These are phyloP conservation scores for Schmidtea mediterranea DNA, from an alignment of 1,140 invertebrate genomes.

Conservation along the genomic window DNA sequence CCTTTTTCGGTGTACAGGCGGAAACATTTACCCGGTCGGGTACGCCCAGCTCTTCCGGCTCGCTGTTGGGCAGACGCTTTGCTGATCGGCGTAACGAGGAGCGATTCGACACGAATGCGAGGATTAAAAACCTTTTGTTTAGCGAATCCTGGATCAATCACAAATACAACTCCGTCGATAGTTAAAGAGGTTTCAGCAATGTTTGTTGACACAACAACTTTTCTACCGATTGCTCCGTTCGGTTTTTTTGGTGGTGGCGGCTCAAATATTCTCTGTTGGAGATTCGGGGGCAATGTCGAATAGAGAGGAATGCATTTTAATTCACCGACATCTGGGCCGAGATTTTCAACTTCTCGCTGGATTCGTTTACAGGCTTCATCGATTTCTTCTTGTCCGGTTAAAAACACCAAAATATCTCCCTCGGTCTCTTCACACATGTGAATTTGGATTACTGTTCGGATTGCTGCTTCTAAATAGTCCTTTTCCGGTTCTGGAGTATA, in stretches of 20 bases:
- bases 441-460: slow-evolving; percentile 90
- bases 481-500: slow-evolving; percentile 93
- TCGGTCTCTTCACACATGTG: slow-evolving; percentile 85
- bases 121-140: slow-evolving; percentile 98
- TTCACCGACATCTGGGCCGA: slow-evolving; percentile 81
- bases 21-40: slow-evolving; percentile 87
- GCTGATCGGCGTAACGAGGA: slow-evolving; percentile 87
- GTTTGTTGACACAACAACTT: slow-evolving; percentile 87
- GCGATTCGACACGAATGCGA: slow-evolving; percentile 75
- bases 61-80: slow-evolving; percentile 97
- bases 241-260: slow-evolving; percentile 53
- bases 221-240: slow-evolving; percentile 75
- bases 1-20: slow-evolving; percentile 92
- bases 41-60: slow-evolving; percentile 80
- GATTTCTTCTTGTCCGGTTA: slow-evolving; percentile 89
- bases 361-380: slow-evolving; percentile 96
- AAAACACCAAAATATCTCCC: slow-evolving; percentile 73
- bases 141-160: slow-evolving; percentile 98
- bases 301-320: slow-evolving; percentile 93
- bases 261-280: slow-evolving; percentile 92
- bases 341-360: slow-evolving; percentile 76
- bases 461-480: slow-evolving; percentile 91
- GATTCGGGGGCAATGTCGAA: slow-evolving; percentile 80
- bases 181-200: slow-evolving; percentile 96
- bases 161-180: slow-evolving; percentile 98